Evolutionary conservation across 2,113 vertebrate species (phyloP).

Genomic region (Cephalopholis sonnerati): DNA sequence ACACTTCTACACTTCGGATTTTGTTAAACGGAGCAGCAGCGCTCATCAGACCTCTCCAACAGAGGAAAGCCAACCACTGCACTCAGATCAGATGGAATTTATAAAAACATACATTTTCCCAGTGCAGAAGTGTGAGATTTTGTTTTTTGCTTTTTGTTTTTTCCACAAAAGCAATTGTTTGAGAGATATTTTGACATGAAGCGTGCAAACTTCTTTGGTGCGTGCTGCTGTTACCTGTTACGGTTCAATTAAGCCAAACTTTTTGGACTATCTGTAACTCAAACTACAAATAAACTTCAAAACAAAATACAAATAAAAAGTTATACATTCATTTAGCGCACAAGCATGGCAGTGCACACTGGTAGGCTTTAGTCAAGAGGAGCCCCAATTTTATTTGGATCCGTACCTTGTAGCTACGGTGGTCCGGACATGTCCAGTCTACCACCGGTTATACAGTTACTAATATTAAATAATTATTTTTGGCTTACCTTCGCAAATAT

Average conservation of each 20-base stretch:
- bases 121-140: not conserved
- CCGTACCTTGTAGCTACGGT: not conserved
- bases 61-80: conserved; percentile 1
- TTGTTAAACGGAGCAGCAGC: not conserved
- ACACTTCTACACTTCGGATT: not conserved
- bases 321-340: not conserved
- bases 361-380: not conserved
- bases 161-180: not conserved
- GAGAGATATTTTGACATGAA: conserved; percentile 16
- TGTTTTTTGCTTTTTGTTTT: no score
- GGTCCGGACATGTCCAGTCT: conserved; percentile 54
- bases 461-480: not conserved
- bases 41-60: conserved; percentile 40
- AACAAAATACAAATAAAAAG: not conserved
- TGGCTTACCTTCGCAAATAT: conserved; percentile 80
- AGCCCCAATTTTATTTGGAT: not conserved
- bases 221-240: conserved; percentile 5
- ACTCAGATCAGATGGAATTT: not conserved
- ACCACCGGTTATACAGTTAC: not conserved
- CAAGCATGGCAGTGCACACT: not conserved
- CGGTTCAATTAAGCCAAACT: not conserved
- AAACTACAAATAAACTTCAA: not conserved
- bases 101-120: not conserved
- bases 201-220: not conserved
- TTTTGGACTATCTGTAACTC: not conserved